Conservation (phyloP, 2,888 invertebrate species). For the Lycia hirtaria region DNA sequence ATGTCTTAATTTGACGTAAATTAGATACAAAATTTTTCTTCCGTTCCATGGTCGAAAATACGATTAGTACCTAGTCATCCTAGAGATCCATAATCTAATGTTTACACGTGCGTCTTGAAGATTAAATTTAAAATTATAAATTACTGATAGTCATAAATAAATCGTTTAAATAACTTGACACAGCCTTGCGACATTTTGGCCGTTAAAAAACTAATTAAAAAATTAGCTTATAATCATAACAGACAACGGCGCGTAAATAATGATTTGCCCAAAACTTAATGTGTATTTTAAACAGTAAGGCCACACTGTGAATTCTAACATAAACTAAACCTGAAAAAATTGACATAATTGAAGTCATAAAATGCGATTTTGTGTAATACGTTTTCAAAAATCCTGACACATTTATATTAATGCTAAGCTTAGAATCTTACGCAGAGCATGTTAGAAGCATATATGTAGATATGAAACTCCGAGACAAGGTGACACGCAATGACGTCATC, state of each 20-base stretch:
- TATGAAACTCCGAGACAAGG: no score
- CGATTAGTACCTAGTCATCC: no score
- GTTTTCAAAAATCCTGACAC: neutral
- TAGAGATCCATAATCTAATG: no score
- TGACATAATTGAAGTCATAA: neutral
- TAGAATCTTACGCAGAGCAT: no score
- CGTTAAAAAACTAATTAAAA: slow-evolving; percentile 50
- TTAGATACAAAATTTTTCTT: no score
- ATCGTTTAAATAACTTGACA: slow-evolving; percentile 55
- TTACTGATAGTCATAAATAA: slow-evolving; percentile 34
- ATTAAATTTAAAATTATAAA: no score
- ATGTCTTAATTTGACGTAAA: no score
- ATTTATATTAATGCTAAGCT: no score
- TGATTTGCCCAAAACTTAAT: slow-evolving; percentile 29
- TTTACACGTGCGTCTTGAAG: no score
- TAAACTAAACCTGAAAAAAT: neutral
- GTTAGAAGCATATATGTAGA: no score
- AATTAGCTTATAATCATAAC: slow-evolving; percentile 32
- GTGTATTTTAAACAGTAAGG: slow-evolving; percentile 32
- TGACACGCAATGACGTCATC: no score
- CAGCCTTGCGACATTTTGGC: slow-evolving; percentile 71
- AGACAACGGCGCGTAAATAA: slow-evolving; percentile 34
- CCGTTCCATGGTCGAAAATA: no score
- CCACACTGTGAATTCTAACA: slow-evolving; percentile 26
- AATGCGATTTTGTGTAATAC: neutral